Conservation (phyloP, 2,888 invertebrate genomes). For the Hipparchia semele region DNA sequence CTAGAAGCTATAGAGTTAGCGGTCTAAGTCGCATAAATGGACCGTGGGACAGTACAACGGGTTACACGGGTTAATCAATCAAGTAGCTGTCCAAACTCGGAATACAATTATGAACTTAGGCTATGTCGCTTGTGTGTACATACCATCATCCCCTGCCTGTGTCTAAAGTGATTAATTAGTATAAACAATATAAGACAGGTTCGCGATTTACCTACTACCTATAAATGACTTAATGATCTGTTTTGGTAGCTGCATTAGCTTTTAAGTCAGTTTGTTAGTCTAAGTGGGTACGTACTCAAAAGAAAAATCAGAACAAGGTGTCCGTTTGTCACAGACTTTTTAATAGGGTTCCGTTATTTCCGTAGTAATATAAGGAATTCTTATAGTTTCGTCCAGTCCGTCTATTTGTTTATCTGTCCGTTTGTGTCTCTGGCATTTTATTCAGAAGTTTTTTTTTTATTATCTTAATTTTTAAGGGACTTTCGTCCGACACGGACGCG, state of each 20-base stretch:
- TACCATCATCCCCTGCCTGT: conserved; percentile 57
- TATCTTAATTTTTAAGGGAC: too few relatives aligned
- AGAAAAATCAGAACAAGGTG: too few relatives aligned
- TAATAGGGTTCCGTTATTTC: too few relatives aligned
- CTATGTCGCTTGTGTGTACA: conserved; percentile 67
- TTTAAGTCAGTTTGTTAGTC: background rate
- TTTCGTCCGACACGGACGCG: too few relatives aligned
- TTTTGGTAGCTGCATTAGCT: background rate
- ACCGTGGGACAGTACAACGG: conserved; percentile 51
- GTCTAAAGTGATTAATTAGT: conserved; percentile 73
- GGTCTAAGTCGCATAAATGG: conserved; percentile 53
- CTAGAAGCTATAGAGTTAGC: conserved; percentile 53
- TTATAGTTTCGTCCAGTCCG: too few relatives aligned
- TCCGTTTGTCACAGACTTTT: too few relatives aligned
- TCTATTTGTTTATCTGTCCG: too few relatives aligned
- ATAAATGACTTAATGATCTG: background rate
- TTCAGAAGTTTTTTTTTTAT: too few relatives aligned
- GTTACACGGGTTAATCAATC: conserved; percentile 70
- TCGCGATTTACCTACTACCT: conserved; percentile 8
- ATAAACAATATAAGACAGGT: conserved; percentile 36
- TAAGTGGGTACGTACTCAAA: too few relatives aligned
- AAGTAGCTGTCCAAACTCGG: conserved; percentile 73
- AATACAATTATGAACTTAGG: conserved; percentile 82
- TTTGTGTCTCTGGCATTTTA: too few relatives aligned
- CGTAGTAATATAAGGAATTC: too few relatives aligned